Evolutionary conservation across 2,888 invertebrate species (phyloP).

Genomic region (Erebia epiphron): DNA sequence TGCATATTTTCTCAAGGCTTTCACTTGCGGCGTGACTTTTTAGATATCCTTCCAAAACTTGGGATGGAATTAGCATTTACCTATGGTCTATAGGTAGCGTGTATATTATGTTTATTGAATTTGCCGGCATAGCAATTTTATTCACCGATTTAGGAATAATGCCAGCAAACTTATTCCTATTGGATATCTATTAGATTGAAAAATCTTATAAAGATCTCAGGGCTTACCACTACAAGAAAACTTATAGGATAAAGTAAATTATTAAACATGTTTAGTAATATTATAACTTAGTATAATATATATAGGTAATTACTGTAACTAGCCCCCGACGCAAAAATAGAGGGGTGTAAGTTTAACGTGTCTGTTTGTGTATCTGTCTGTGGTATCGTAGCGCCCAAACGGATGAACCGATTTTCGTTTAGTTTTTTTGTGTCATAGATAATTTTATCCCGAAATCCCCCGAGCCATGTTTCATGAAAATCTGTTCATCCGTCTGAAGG

Average conservation of each 20-base stretch:
- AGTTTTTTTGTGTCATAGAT: too few relatives aligned
- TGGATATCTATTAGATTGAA: constrained; percentile 23
- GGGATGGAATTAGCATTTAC: constrained; percentile 66
- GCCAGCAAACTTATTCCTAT: constrained; percentile 45
- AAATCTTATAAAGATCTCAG: constrained; percentile 2
- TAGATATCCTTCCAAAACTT: constrained; percentile 62
- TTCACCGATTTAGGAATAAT: constrained; percentile 47
- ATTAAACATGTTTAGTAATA: background rate
- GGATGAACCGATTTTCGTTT: too few relatives aligned
- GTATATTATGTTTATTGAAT: constrained; percentile 52
- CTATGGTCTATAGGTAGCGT: constrained; percentile 49
- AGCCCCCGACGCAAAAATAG: too few relatives aligned
- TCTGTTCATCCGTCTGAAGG: too few relatives aligned
- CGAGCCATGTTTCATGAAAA: too few relatives aligned
- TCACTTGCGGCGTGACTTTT: constrained; percentile 56
- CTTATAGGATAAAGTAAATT: background rate
- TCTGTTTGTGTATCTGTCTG: too few relatives aligned
- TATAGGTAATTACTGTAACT: background rate
- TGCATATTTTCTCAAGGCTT: constrained; percentile 54
- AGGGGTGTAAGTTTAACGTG: too few relatives aligned
- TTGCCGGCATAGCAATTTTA: constrained; percentile 61
- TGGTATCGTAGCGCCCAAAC: too few relatives aligned
- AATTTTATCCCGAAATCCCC: too few relatives aligned
- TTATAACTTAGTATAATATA: background rate
- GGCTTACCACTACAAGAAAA: background rate